A percentile compares a stretch with the other conserved stretches of the same genome.
phyloP scores from a whole-genome alignment of 2,888 invertebrate genomes.

The Lomographa bimaculata region DNA sequence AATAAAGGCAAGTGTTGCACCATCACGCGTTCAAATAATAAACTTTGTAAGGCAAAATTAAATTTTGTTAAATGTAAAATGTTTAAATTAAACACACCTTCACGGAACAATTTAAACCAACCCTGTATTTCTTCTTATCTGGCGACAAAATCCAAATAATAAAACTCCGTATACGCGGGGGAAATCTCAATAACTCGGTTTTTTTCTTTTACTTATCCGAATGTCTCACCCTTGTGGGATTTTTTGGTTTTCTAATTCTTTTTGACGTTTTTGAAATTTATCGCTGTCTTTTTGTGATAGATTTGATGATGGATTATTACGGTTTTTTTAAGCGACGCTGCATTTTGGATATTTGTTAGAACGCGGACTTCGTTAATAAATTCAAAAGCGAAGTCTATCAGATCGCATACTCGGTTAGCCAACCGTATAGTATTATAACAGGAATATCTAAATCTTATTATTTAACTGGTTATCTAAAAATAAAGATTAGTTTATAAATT shows the following conservation, averaged over 20 bases:
- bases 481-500: too few species aligned
- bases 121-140: slow-evolving; percentile 52
- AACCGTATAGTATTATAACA: too few species aligned
- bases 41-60: too few species aligned
- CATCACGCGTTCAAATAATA: too few species aligned
- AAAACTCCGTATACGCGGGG: slow-evolving; percentile 61
- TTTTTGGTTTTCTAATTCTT: slow-evolving; percentile 29
- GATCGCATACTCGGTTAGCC: too few species aligned
- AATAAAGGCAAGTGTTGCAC: too few species aligned
- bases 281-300: slow-evolving; percentile 5
- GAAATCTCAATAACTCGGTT: slow-evolving; percentile 60
- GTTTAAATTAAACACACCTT: slow-evolving; percentile 25
- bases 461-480: too few species aligned
- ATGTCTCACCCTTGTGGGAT: slow-evolving; percentile 28
- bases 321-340: slow-evolving; percentile 1
- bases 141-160: slow-evolving; percentile 57
- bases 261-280: slow-evolving; percentile 9
- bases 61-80: too few species aligned
- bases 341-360: slow-evolving; percentile 9
- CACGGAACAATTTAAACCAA: slow-evolving; percentile 37
- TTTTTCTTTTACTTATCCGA: slow-evolving; percentile 53
- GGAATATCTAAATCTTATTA: too few species aligned
- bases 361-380: too few species aligned
- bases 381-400: too few species aligned
- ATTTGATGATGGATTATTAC: too few species aligned